Conservation (phyloP, 2,113 vertebrate species). For the Tachuris rubrigastra region DNA sequence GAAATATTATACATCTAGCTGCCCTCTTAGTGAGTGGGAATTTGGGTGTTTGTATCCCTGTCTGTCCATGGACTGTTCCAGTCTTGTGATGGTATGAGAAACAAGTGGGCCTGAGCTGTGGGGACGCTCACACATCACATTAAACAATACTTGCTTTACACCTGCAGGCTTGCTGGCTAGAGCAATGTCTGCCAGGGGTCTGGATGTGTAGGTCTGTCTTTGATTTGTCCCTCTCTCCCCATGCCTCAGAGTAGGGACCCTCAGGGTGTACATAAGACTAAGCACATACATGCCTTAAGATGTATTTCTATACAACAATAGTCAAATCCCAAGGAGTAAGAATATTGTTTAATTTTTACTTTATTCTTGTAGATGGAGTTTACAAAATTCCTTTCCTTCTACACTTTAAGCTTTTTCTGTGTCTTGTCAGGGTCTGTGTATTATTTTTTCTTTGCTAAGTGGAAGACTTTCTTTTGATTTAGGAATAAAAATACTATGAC, state of each 20-base stretch:
- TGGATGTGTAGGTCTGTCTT: not conserved
- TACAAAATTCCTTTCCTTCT: not conserved
- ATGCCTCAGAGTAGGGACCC: not conserved
- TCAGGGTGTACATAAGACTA: not conserved
- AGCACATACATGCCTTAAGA: not conserved
- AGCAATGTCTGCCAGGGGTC: not conserved
- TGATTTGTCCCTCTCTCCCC: not conserved
- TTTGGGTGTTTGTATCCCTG: not conserved
- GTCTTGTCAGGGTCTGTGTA: not conserved
- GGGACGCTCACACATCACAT: rapidly evolving
- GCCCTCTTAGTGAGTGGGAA: not conserved
- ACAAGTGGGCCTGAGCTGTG: not conserved
- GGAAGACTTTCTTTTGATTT: not conserved
- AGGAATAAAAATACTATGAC: not conserved
- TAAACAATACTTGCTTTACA: not conserved
- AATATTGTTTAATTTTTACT: not conserved
- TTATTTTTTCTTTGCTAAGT: not conserved
- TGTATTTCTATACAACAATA: not conserved
- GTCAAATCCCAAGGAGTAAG: not conserved
- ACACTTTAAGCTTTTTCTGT: not conserved
- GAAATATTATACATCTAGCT: not conserved
- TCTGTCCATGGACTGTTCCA: not conserved
- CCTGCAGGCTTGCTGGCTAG: not conserved
- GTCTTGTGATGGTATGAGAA: not conserved
- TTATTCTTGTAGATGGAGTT: not conserved